Evolutionary conservation across 2,113 vertebrate genomes (phyloP).

Genomic region (Canis aureus): DNA sequence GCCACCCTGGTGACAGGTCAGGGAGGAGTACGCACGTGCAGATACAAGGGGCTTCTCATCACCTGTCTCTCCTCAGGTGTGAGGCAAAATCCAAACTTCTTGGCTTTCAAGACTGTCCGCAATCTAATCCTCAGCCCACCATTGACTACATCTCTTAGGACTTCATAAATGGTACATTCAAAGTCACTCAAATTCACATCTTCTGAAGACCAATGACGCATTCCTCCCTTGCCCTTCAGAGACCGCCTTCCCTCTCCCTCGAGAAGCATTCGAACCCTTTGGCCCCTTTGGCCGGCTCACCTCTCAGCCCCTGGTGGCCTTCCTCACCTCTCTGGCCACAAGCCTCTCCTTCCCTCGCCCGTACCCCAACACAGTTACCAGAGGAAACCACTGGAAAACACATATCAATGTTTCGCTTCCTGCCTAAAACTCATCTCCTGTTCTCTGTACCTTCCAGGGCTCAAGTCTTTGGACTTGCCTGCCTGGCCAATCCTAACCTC

Average conservation of each 20-base stretch:
- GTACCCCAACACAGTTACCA: not conserved
- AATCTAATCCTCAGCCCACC: not conserved
- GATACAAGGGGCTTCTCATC: not conserved
- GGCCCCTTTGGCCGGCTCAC: not conserved
- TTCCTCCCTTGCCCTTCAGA: not conserved
- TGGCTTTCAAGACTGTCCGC: not conserved
- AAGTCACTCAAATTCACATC: not conserved
- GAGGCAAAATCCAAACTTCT: not conserved
- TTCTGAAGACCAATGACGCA: not conserved
- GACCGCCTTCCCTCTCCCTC: not conserved
- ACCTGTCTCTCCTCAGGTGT: too few species aligned
- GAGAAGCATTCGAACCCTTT: not conserved
- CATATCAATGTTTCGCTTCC: not conserved
- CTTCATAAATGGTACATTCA: too few species aligned
- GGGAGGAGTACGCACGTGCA: rapidly evolving
- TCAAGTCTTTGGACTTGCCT: not conserved
- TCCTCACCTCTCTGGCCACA: not conserved
- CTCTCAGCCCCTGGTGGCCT: not conserved
- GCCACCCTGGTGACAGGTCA: not conserved
- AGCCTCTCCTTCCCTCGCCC: not conserved
- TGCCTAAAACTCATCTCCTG: not conserved
- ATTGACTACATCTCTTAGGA: not conserved
- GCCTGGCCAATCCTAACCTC: not conserved
- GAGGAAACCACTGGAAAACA: not conserved
- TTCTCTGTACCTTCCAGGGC: not conserved